Evolutionary conservation across 2,888 invertebrate genomes (phyloP), one percentile per base, ranked within the genome.

Genomic region (Diarsia rubi): DNA sequence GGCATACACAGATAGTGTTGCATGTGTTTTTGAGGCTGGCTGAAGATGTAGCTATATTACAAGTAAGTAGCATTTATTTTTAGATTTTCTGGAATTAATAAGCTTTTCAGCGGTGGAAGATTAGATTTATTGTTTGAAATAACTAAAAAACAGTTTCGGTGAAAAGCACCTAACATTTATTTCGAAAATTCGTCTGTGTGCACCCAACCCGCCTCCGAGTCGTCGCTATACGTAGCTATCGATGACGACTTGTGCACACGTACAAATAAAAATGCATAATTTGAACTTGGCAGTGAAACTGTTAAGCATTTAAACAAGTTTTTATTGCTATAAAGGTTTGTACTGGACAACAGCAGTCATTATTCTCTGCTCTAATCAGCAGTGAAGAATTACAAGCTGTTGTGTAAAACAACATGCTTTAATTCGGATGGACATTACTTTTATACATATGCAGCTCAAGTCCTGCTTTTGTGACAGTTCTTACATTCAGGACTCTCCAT

Each of bases 41-140:
- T 8, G 99, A 99, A 95, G 99, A 99, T 96, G 99, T 99, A 57
- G 98, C 99, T 14, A 97, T 98, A 14, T 96, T 99, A 86, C 99
- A 99, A 97, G 98, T 98, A 44, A 77, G 86, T n/a, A 62, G 3
- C n/a, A n/a, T 62, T n/a, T n/a, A n/a, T 42, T 62, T 42, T 42
- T 6, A 9, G 3, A 21, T 21, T 59, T 11, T 42, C 11, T 62
- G 8, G 1, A 6, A 14, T 62, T 6, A 62, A n/a, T 62, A 1
- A 42, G 6, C 62, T 62, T n/a, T 42, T 62, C 14, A 42, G 6
- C 4, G n/a, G n/a, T 60, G 37, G 9, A 1, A 9, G 27, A 27
- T 16, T 19, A 27, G 27, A 19, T 27, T 57, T 27, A 27, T 19
- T 57, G 57, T 1, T 57, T 27, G 27, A 37, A n/a, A n/a, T n/a